phyloP scores from a whole-genome alignment of 2,797 vertebrate genomes.

The Hypotaenidia okinawae region DNA sequence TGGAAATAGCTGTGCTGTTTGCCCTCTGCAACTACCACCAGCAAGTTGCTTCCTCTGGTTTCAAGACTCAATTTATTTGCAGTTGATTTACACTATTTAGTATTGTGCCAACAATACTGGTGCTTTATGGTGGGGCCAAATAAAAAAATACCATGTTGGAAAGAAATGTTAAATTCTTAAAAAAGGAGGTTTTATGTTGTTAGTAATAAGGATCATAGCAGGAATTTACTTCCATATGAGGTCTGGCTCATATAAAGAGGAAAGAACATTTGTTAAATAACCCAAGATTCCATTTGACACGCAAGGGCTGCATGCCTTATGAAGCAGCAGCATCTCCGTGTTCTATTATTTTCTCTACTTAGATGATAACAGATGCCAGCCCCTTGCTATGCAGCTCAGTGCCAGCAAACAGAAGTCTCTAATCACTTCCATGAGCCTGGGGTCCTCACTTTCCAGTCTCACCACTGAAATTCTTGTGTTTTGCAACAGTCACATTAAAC shows the following conservation, averaged over 20 bases:
- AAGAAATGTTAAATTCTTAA: neutral
- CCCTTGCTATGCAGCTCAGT: neutral
- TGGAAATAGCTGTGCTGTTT: no score
- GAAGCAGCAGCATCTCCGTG: neutral
- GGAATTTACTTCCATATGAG: neutral
- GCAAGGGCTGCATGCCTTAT: neutral
- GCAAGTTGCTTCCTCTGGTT: neutral
- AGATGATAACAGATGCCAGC: constrained; percentile 41
- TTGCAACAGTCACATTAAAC: neutral
- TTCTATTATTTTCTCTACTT: constrained; percentile 41
- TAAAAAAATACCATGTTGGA: neutral
- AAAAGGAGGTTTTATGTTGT: neutral
- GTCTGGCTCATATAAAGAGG: neutral
- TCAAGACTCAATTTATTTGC: neutral
- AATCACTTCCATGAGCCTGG: constrained; percentile 3
- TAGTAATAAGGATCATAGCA: neutral
- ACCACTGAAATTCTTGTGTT: neutral
- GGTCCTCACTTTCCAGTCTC: neutral
- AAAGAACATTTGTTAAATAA: constrained; percentile 11
- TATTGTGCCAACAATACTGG: neutral
- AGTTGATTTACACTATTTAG: neutral
- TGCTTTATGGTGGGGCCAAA: neutral
- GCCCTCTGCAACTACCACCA: neutral
- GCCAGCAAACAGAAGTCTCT: constrained; percentile 18
- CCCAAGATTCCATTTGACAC: neutral